phyloP scores from a whole-genome alignment of 2,888 invertebrate species.

The Andrena chrysosceles region DNA sequence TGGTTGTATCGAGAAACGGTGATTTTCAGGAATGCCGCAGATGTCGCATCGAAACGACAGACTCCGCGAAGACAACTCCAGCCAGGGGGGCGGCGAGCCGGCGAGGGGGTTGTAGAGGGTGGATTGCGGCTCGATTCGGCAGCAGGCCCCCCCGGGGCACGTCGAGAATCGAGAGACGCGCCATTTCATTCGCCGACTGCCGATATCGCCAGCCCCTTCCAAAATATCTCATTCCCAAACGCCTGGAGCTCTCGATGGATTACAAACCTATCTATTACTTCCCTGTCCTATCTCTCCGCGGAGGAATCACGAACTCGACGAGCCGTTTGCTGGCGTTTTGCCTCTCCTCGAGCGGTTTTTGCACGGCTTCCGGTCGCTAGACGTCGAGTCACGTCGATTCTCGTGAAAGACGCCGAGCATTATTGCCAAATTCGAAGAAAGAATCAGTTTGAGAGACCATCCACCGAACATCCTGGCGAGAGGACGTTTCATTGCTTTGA shows the following conservation, averaged over 20 bases:
- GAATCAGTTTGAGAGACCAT: background rate
- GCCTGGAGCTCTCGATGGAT: slow-evolving; percentile 84
- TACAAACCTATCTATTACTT: slow-evolving; percentile 85
- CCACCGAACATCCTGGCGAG: background rate
- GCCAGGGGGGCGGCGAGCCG: slow-evolving; percentile 37
- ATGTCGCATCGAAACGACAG: slow-evolving; percentile 43
- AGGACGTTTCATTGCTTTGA: background rate
- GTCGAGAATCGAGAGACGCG: slow-evolving; percentile 82
- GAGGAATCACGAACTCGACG: slow-evolving; percentile 69
- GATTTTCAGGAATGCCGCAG: background rate
- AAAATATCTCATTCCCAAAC: slow-evolving; percentile 85
- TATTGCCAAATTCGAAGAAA: background rate
- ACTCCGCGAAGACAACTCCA: slow-evolving; percentile 74
- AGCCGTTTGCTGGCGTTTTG: slow-evolving; percentile 56
- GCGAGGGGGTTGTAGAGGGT: slow-evolving; percentile 55
- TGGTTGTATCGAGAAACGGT: background rate
- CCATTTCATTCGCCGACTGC: slow-evolving; percentile 85
- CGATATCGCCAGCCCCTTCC: slow-evolving; percentile 82
- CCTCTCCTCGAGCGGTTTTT: slow-evolving; percentile 49
- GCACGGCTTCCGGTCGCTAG: slow-evolving; percentile 18
- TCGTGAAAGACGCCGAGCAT: background rate
- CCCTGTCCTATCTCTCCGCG: slow-evolving; percentile 77
- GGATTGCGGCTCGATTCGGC: slow-evolving; percentile 82
- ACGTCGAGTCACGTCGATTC: background rate
- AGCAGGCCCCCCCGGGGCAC: slow-evolving; percentile 81